Evolutionary conservation across 2,888 invertebrate genomes (phyloP).

Genomic region (Acleris sparsana): DNA sequence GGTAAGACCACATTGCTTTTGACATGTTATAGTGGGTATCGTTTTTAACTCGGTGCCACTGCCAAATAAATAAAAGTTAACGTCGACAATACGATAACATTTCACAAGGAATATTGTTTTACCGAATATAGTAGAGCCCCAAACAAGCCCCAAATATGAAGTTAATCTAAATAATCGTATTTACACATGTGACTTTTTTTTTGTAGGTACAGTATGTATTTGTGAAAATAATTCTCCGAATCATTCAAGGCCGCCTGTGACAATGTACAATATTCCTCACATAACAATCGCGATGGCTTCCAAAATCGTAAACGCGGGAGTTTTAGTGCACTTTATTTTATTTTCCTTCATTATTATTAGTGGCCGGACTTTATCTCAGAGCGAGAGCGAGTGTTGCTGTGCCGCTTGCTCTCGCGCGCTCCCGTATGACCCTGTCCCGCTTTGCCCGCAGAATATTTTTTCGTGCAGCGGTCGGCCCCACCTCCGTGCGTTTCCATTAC

Average conservation of each 20-base stretch:
- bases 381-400: slow-evolving; percentile 38
- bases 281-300: slow-evolving; percentile 24
- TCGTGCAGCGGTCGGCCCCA: slow-evolving; percentile 65
- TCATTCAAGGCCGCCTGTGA: slow-evolving; percentile 23
- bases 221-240: not conserved
- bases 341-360: slow-evolving; percentile 37
- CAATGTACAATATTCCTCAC: slow-evolving; percentile 20
- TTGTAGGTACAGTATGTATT: too few species aligned
- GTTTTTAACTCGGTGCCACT: too few species aligned
- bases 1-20: too few species aligned
- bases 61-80: too few species aligned
- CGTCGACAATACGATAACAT: too few species aligned
- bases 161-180: too few species aligned
- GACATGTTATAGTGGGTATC: too few species aligned
- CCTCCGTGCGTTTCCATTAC: slow-evolving; percentile 69
- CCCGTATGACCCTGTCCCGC: slow-evolving; percentile 48
- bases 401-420: slow-evolving; percentile 48
- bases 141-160: too few species aligned
- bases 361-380: slow-evolving; percentile 38
- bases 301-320: slow-evolving; percentile 32
- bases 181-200: too few species aligned
- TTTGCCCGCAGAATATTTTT: slow-evolving; percentile 62
- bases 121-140: too few species aligned
- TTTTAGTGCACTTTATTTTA: slow-evolving; percentile 31
- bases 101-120: too few species aligned